Percentiles rank a stretch among this genome's conserved stretches.
phyloP scores from a whole-genome alignment of 92 coral and sea anemone species.

The Micromussa lordhowensis region DNA sequence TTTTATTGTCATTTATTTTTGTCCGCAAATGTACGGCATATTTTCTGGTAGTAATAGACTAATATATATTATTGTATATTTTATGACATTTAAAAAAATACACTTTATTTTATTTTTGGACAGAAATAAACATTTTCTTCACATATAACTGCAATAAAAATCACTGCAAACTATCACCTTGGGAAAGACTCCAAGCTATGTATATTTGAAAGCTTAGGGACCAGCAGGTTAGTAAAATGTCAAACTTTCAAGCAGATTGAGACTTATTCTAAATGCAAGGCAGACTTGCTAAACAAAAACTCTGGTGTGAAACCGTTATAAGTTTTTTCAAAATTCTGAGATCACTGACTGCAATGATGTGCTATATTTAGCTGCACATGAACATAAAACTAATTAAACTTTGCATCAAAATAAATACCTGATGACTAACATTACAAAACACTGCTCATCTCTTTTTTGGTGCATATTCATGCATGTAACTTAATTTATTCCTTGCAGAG shows the following conservation, averaged over 20 bases:
- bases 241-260: background rate
- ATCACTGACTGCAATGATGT: no score
- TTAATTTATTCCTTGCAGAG: background rate
- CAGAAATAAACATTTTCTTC: background rate
- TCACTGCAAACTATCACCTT: no score
- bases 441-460: background rate
- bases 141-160: background rate
- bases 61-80: background rate
- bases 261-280: background rate
- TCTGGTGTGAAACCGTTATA: no score
- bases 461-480: no score
- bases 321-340: no score
- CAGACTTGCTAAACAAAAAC: no score
- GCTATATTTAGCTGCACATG: no score
- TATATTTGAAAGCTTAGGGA: background rate
- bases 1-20: no score
- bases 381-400: no score
- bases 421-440: background rate
- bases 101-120: background rate
- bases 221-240: background rate
- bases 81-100: background rate
- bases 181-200: no score
- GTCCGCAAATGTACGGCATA: no score
- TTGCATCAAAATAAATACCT: background rate
- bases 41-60: background rate